These are phyloP conservation scores for Euphydryas editha DNA, from an alignment of 2,888 invertebrate species.

Conservation along the genomic window DNA sequence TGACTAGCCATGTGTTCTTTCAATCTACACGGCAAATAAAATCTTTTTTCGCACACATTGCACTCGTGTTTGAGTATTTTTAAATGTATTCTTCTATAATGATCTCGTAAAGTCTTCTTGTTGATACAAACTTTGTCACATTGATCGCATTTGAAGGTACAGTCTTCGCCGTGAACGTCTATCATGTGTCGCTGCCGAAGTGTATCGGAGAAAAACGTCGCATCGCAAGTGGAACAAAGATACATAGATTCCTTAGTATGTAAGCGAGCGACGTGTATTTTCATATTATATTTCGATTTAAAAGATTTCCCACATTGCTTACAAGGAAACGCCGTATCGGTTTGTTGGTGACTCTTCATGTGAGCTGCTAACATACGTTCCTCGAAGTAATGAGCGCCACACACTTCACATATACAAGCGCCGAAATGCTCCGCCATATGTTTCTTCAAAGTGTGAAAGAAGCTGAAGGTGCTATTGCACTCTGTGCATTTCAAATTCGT, in stretches of 20 bases:
- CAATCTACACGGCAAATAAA: slow-evolving; percentile 71
- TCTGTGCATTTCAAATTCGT: slow-evolving; percentile 56
- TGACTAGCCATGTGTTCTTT: slow-evolving; percentile 75
- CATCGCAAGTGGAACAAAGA: slow-evolving; percentile 72
- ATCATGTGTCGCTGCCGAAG: slow-evolving; percentile 69
- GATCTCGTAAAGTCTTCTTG: slow-evolving; percentile 68
- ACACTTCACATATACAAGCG: slow-evolving; percentile 69
- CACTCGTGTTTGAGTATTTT: slow-evolving; percentile 78
- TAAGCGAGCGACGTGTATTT: slow-evolving; percentile 62
- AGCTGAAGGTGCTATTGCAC: slow-evolving; percentile 54
- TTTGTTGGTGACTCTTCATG: slow-evolving; percentile 60
- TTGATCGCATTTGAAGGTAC: slow-evolving; percentile 65
- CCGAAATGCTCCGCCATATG: slow-evolving; percentile 76
- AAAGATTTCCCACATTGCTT: slow-evolving; percentile 75
- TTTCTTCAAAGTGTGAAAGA: slow-evolving; percentile 68
- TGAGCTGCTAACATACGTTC: slow-evolving; percentile 72
- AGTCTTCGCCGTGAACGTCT: slow-evolving; percentile 64
- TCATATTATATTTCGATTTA: slow-evolving; percentile 68
- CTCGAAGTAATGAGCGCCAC: slow-evolving; percentile 77
- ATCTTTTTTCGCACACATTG: slow-evolving; percentile 79
- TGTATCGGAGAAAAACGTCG: slow-evolving; percentile 66
- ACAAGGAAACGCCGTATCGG: slow-evolving; percentile 76
- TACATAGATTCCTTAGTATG: slow-evolving; percentile 72
- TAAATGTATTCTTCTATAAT: slow-evolving; percentile 66
- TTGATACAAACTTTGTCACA: slow-evolving; percentile 72